A percentile compares a stretch with the other conserved stretches of the same genome.
Evolutionary conservation across 1,140 invertebrate genomes (phyloP).

Genomic region (Gryon sp.): DNA sequence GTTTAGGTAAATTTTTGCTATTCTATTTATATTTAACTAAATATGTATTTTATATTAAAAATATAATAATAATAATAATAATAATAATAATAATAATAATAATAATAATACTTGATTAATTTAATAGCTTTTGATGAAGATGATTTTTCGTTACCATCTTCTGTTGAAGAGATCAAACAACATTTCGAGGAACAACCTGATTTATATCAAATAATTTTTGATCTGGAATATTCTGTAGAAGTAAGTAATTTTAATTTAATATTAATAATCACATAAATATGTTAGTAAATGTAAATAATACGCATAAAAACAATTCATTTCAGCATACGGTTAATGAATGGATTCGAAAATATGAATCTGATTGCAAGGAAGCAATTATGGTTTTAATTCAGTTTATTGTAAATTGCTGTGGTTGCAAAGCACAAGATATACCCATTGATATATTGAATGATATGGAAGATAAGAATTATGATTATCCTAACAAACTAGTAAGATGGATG

Average conservation of each 20-base stretch:
- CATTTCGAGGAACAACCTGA: conserved; percentile 24
- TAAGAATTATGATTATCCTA: too few relatives aligned
- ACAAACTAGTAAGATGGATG: conserved; percentile 3
- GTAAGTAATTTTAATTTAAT: conserved; percentile 5
- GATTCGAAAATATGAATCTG: conserved; percentile 4
- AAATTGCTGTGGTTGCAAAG: conserved; percentile 25
- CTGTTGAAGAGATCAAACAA: conserved; percentile 19
- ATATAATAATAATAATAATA: too few relatives aligned
- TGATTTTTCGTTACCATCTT: too few relatives aligned
- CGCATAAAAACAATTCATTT: neutral
- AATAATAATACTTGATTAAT: too few relatives aligned
- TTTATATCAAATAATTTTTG: conserved; percentile 25
- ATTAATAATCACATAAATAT: neutral
- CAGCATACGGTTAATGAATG: conserved; percentile 17
- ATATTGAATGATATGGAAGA: neutral
- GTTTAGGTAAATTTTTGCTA: too few relatives aligned
- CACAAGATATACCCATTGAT: conserved; percentile 9
- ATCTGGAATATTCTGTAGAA: conserved; percentile 11
- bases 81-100: too few relatives aligned
- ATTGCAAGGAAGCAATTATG: conserved; percentile 10
- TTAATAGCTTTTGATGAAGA: too few relatives aligned
- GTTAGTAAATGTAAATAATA: neutral
- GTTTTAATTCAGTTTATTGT: conserved; percentile 25
- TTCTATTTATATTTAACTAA: too few relatives aligned
- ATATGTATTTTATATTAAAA: too few relatives aligned